Percentiles rank a stretch among this genome's conserved stretches.
Conservation (phyloP, 2,888 invertebrate species). For the Cheilosia grossa region DNA sequence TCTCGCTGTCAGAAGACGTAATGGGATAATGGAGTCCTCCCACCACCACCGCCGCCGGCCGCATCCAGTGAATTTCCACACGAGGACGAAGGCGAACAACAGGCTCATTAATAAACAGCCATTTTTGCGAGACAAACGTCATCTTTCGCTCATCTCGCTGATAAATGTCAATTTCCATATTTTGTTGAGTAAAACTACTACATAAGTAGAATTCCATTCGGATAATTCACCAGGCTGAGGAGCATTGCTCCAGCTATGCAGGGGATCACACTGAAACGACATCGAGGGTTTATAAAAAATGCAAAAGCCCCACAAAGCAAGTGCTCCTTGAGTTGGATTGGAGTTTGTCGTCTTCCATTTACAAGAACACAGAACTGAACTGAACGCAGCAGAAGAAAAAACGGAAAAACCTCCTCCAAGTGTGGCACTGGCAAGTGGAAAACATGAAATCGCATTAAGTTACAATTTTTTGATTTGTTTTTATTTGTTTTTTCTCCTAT, state of each 20-base stretch:
- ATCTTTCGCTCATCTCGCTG: constrained; percentile 40
- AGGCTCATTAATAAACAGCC: constrained; percentile 40
- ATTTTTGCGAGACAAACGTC: constrained; percentile 27
- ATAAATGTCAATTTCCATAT: constrained; percentile 51
- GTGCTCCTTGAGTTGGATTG: constrained; percentile 29
- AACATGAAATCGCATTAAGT: constrained; percentile 58
- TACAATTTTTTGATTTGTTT: constrained; percentile 28
- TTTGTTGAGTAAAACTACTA: constrained; percentile 12
- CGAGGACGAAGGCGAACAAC: not conserved
- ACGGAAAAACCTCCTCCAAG: constrained; percentile 20
- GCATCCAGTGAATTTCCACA: not conserved
- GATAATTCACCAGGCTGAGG: not conserved
- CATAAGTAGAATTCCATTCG: constrained; percentile 1
- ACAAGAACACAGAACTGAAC: constrained; percentile 24
- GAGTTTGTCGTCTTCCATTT: constrained; percentile 10
- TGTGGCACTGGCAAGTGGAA: constrained; percentile 48
- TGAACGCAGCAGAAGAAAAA: not conserved
- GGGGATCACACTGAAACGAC: constrained; percentile 5
- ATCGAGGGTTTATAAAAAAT: constrained; percentile 42
- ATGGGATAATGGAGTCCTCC: constrained; percentile 34
- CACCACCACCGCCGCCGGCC: not conserved
- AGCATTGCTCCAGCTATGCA: no score
- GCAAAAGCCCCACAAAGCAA: constrained; percentile 38
- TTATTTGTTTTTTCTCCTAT: not conserved
- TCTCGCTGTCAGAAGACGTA: constrained; percentile 11